Evolutionary conservation across 2,888 invertebrate genomes (phyloP).

Genomic region (Andrena bucephala): DNA sequence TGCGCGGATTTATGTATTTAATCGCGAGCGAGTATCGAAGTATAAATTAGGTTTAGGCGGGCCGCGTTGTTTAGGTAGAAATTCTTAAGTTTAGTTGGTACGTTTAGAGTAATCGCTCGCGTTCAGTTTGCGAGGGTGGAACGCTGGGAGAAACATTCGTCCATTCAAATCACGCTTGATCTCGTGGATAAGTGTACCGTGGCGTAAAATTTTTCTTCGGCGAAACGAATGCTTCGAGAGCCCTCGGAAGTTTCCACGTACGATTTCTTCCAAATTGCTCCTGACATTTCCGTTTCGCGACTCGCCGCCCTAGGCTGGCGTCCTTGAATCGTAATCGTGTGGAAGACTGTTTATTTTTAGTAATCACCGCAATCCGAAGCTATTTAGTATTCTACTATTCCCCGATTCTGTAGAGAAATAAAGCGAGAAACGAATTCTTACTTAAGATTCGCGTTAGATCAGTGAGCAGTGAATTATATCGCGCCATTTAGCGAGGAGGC

Average conservation of each 20-base stretch:
- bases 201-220: slow-evolving; percentile 21
- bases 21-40: neutral
- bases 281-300: neutral
- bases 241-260: neutral
- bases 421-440: neutral
- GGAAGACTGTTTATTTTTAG: slow-evolving; percentile 21
- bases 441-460: neutral
- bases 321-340: neutral
- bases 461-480: neutral
- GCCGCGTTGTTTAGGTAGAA: slow-evolving; percentile 28
- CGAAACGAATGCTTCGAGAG: slow-evolving; percentile 15
- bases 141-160: slow-evolving; percentile 37
- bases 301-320: neutral
- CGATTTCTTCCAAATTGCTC: neutral
- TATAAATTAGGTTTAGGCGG: slow-evolving; percentile 21
- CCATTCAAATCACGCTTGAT: slow-evolving; percentile 66
- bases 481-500: slow-evolving; percentile 20
- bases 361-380: neutral
- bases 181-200: slow-evolving; percentile 60
- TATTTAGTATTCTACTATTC: neutral
- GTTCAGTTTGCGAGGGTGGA: slow-evolving; percentile 38
- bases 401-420: neutral
- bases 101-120: slow-evolving; percentile 3
- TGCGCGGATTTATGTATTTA: neutral
- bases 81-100: slow-evolving; percentile 7